phyloP scores from a whole-genome alignment of 2,888 invertebrate species.

The Phyllotreta striolata region DNA sequence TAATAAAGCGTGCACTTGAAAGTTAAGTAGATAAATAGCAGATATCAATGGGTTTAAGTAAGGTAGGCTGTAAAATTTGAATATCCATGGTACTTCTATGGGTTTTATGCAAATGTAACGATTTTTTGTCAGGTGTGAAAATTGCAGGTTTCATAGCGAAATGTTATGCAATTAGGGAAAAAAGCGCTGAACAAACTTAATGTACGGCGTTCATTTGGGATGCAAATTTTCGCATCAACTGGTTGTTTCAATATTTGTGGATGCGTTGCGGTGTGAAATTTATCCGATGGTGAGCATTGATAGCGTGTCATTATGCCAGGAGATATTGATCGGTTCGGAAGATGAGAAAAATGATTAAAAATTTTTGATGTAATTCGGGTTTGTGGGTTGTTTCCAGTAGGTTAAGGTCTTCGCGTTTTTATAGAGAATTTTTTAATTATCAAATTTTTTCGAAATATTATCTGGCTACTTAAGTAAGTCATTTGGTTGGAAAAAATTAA shows the following conservation, averaged over 20 bases:
- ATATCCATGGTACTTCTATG: neutral
- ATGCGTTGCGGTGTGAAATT: conserved; percentile 18
- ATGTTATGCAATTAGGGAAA: conserved; percentile 43
- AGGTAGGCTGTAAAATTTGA: too few relatives aligned
- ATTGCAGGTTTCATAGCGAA: conserved; percentile 39
- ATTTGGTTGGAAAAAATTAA: conserved; percentile 21
- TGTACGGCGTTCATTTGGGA: conserved; percentile 41
- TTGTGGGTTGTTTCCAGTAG: conserved; percentile 6
- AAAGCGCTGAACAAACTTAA: conserved; percentile 39
- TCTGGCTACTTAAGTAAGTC: conserved; percentile 13
- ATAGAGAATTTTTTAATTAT: neutral
- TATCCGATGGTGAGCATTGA: conserved; percentile 19
- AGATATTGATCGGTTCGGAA: conserved; percentile 16
- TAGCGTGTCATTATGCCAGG: conserved; percentile 11
- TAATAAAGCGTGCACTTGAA: too few relatives aligned
- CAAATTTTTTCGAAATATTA: neutral
- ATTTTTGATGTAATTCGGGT: conserved; percentile 4
- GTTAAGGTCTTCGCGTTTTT: conserved; percentile 2
- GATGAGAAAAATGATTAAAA: conserved; percentile 5
- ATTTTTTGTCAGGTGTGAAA: conserved; percentile 42
- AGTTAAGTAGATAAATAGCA: too few relatives aligned
- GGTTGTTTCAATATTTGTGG: conserved; percentile 40
- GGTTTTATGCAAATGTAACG: conserved; percentile 32
- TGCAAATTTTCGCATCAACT: conserved; percentile 38
- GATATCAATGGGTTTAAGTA: too few relatives aligned